These are phyloP conservation scores for Palaemon carinicauda DNA, from an alignment of 1,140 invertebrate species.

Conservation along the genomic window DNA sequence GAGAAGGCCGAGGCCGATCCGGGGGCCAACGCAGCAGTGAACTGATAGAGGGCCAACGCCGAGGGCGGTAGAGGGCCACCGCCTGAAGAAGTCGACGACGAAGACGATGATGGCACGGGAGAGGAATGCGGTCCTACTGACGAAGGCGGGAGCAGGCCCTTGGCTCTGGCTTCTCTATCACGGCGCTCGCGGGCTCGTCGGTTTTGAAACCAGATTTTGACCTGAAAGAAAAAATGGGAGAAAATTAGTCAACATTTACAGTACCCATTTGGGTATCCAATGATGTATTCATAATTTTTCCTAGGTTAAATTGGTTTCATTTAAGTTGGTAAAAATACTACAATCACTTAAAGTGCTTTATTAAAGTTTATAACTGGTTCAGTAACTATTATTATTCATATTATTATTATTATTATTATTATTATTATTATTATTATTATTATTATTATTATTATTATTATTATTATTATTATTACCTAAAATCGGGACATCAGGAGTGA, in stretches of 20 bases:
- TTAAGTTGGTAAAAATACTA: too few relatives aligned
- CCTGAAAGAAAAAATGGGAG: slow-evolving; percentile 66
- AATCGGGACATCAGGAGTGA: too few relatives aligned
- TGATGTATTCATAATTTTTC: too few relatives aligned
- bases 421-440: too few relatives aligned
- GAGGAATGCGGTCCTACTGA: not conserved
- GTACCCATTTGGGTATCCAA: too few relatives aligned
- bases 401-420: too few relatives aligned
- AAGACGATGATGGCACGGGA: not conserved
- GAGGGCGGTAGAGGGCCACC: slow-evolving; percentile 32
- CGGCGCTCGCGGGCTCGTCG: slow-evolving; percentile 76
- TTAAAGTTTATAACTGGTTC: not conserved
- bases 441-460: too few relatives aligned
- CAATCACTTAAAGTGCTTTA: not conserved
- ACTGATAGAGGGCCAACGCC: slow-evolving; percentile 49
- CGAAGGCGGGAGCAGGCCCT: slow-evolving; percentile 33
- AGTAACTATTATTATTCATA: too few relatives aligned
- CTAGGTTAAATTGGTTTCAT: too few relatives aligned
- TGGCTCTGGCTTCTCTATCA: slow-evolving; percentile 61
- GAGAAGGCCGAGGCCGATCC: slow-evolving; percentile 43
- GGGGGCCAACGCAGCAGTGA: slow-evolving; percentile 38
- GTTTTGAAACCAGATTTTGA: slow-evolving; percentile 89
- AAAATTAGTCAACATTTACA: too few relatives aligned
- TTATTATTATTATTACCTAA: too few relatives aligned
- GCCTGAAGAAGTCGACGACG: not conserved